Evolutionary conservation across 2,888 invertebrate genomes (phyloP), one percentile per base, ranked within the genome.

Genomic region (Tyria jacobaeae): DNA sequence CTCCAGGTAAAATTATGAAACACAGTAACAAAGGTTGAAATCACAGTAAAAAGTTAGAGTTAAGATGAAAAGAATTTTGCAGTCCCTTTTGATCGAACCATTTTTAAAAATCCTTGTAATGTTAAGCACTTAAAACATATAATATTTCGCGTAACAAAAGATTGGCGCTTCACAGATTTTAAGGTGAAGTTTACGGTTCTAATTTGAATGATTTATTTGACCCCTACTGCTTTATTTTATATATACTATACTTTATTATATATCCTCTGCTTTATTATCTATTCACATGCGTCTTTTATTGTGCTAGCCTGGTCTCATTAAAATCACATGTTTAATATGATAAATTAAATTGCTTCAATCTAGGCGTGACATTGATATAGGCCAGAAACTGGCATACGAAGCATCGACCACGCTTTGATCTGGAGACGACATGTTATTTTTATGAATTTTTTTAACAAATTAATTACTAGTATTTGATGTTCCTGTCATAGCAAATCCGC

Each of bases 371-470:
- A 79, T 78, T 82, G 82, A 84, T 83, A 71, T 79, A 76, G 74
- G 72, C 79, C 80, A 81, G 79, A 75, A 76, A 71, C 73, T 78
- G 74, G 75, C 78, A 73, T 75, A 69, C 71, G 73, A 73, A 73
- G 76, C 70, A 79, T 51, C 72, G 64, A 71, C 75, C 70, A 73
- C 72, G 79, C 86, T 86, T 86, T 86, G 85, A 86, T 85, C 80
- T 82, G 62, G 60, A 74, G 60, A 65, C 57, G 52, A 62, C 71
- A 68, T 68, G 67, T 73, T 76, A 61, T 57, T 54, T 66, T 21
- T 47, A 70, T 64, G 66, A 69, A 70, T 71, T 62, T 55, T 53
- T 37, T 55, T 70, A 67, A 69, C 70, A 68, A 64, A 60, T 70
- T 63, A 68, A 59, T 66, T 58, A 51, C 41, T 48, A 24, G 10